phyloP scores from a whole-genome alignment of 2,113 vertebrate genomes.

The Peucedramus taeniatus region DNA sequence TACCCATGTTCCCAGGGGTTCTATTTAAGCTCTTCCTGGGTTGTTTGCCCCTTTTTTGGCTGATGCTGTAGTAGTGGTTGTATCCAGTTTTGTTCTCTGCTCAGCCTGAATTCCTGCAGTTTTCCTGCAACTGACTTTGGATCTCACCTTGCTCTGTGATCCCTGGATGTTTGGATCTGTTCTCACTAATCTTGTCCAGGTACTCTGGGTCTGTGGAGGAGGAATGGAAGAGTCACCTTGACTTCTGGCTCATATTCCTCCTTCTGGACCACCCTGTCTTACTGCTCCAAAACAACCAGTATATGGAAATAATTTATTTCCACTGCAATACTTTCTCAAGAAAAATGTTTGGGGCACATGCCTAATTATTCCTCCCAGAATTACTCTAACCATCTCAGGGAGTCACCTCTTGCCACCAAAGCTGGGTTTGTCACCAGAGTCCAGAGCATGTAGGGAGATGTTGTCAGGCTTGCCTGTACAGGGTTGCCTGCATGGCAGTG shows the following conservation, averaged over 20 bases:
- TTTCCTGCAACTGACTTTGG: background rate
- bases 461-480: background rate
- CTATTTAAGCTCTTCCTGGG: background rate
- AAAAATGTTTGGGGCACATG: background rate
- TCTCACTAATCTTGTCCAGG: background rate
- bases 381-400: background rate
- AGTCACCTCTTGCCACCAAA: background rate
- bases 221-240: background rate
- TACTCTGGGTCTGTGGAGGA: background rate
- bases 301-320: background rate
- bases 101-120: background rate
- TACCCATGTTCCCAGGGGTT: background rate
- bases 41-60: rapidly evolving
- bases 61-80: rapidly evolving
- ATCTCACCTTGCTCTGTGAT: background rate
- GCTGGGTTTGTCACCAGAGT: rapidly evolving
- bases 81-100: background rate
- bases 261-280: background rate
- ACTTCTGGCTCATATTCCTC: background rate
- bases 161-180: background rate
- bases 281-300: background rate
- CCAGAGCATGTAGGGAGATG: background rate
- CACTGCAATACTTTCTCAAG: background rate
- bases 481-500: background rate
- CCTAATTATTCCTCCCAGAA: background rate